Evolutionary conservation across 2,888 invertebrate genomes (phyloP).

Genomic region (Euplagia quadripunctaria): DNA sequence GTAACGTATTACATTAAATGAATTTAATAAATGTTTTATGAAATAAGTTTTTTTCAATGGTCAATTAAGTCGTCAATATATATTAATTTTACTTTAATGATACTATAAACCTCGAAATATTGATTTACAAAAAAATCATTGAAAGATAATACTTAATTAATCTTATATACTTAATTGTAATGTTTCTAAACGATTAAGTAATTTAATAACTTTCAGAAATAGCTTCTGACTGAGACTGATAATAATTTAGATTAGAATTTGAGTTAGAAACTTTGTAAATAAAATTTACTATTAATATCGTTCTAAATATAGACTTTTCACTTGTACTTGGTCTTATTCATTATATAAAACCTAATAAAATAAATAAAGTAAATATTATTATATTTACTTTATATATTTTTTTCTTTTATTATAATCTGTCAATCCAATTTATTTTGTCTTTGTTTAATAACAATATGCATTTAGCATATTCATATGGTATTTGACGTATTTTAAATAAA

Average conservation of each 20-base stretch:
- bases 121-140: slow-evolving; percentile 28
- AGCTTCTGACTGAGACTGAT: slow-evolving; percentile 52
- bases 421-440: background rate
- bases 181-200: slow-evolving; percentile 36
- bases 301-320: background rate
- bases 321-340: background rate
- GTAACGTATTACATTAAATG: background rate
- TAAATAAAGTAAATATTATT: background rate
- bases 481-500: slow-evolving; percentile 14
- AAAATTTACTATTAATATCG: slow-evolving; percentile 12
- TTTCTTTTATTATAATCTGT: slow-evolving; percentile 10
- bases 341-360: background rate
- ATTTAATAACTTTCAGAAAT: slow-evolving; percentile 43
- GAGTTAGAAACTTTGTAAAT: slow-evolving; percentile 42
- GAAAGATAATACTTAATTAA: slow-evolving; percentile 15
- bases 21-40: background rate
- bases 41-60: slow-evolving; percentile 4
- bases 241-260: slow-evolving; percentile 47
- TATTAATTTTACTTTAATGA: slow-evolving; percentile 24
- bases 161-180: slow-evolving; percentile 13
- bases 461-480: slow-evolving; percentile 4
- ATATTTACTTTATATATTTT: background rate
- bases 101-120: slow-evolving; percentile 26
- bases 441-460: background rate
- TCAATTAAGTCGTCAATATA: slow-evolving; percentile 40